Percentiles rank a stretch among this genome's conserved stretches.
Evolutionary conservation across 2,888 invertebrate species (phyloP).

Genomic region (Microlaimidae sp.): DNA sequence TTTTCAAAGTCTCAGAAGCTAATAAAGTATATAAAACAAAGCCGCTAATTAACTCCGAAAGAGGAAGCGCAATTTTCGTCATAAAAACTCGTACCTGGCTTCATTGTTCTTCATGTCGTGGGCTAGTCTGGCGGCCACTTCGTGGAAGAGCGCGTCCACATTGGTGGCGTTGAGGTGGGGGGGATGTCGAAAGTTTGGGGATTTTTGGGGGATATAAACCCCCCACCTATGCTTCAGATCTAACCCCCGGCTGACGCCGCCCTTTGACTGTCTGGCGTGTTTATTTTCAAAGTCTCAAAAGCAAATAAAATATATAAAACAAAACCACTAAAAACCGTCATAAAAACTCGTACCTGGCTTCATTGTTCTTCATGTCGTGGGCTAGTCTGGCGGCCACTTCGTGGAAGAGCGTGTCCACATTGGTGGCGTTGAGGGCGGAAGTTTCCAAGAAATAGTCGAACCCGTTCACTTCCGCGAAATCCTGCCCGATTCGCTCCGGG

Average conservation of each 20-base stretch:
- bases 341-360: conserved; percentile 23
- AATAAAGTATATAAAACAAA: no score
- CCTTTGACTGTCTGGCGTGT: no score
- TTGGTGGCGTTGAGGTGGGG: conserved; percentile 94
- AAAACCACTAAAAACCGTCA: no score
- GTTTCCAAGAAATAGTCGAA: conserved; percentile 91
- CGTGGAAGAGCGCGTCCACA: conserved; percentile 85
- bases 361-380: conserved; percentile 32
- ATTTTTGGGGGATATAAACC: no score
- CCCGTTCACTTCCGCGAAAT: conserved; percentile 81
- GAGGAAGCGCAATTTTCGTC: no score
- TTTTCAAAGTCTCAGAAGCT: no score
- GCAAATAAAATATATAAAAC: no score
- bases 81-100: conserved; percentile 27
- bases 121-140: conserved; percentile 53
- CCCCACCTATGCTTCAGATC: no score
- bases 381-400: conserved; percentile 56
- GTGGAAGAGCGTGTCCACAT: conserved; percentile 86
- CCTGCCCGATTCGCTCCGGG: conserved; percentile 74
- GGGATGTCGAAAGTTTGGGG: no score
- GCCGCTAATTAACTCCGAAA: no score
- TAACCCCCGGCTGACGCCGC: no score
- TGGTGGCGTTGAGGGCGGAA: conserved; percentile 90
- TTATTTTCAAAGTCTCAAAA: no score
- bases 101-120: conserved; percentile 33